Base-by-base conservation (phyloP, 2,888 invertebrate species). In the Bombylius discolor region DNA sequence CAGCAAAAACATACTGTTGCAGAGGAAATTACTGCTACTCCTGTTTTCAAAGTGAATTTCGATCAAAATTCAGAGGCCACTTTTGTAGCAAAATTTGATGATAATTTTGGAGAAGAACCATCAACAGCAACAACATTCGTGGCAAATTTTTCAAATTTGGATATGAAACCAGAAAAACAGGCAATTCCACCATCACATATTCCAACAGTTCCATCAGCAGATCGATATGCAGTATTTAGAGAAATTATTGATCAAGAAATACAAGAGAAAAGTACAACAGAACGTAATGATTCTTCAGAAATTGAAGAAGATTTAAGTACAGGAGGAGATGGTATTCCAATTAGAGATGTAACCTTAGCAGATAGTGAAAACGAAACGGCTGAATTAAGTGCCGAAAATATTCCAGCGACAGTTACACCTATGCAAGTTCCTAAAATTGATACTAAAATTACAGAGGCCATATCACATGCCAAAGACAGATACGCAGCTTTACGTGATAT, bases 181-280 rank as follows among this genome's bases (percentile, higher is more conserved):
- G 59, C 62, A 56, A 55, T 52, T 55, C 12, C 51, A 14, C 34
- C 47, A 34, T 32, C 47, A 4, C 3, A 5, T 14, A 3, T 14
- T 12, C 23, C 23, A 23, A 62, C 65, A 5, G 80, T 80, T 58
- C 73, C 81, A 0, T 72, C 80, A 0, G 87, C 85, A 66, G 92
- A 92, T 68, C 81, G 89, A 63, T 93, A 93, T 69, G 92, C 92
- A 0, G 92, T 87, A 0, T 92, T 93, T 66, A 79, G 92, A 59
- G 92, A 93, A 75, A 81, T 89, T 62, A 85, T 89, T 62, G 84
- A 89, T 65, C 87, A 87, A 68, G 84, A 84, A 63, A 70, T 83
- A 36, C 77, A 75, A 32, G 68, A 65, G 63, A 65, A 68, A 58
- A 65, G 68, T 53, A 70, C 69, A 23, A 60, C 62, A 47, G 63